Conservation (phyloP, 2,113 vertebrate species). For the Heliornis fulica region DNA sequence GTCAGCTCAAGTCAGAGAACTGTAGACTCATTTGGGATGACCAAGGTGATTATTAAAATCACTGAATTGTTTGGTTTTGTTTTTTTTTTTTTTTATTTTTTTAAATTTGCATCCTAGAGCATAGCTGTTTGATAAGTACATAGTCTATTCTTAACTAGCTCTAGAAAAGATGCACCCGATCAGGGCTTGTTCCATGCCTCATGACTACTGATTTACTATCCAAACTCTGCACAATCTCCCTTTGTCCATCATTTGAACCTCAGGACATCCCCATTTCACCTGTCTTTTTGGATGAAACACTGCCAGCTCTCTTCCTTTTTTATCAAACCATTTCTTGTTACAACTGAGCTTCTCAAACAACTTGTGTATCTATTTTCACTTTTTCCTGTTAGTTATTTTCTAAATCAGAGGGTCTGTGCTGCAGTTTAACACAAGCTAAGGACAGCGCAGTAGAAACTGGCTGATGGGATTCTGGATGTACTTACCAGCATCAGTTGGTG, state of each 20-base stretch:
- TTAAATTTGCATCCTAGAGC: neutral
- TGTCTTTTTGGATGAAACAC: neutral
- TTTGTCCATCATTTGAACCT: neutral
- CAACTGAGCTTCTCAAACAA: neutral
- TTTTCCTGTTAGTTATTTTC: neutral
- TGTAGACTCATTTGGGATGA: neutral
- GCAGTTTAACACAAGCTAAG: neutral
- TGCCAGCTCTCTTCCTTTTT: rapidly evolving
- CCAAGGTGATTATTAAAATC: neutral
- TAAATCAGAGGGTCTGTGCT: neutral
- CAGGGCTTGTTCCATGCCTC: neutral
- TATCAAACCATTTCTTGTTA: neutral
- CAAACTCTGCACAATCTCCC: neutral
- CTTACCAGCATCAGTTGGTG: neutral
- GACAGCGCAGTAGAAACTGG: neutral
- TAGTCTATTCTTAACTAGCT: neutral
- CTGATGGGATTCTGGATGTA: neutral
- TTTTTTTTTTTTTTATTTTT: neutral
- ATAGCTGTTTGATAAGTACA: neutral
- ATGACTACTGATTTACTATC: neutral
- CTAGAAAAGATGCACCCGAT: neutral
- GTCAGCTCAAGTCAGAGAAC: neutral
- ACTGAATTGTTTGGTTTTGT: neutral
- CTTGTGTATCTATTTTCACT: neutral
- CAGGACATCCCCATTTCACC: neutral